Base-by-base conservation (phyloP, 37 sponge, comb jelly and placozoan genomes). In the Chondrilla cf. caribensis region DNA sequence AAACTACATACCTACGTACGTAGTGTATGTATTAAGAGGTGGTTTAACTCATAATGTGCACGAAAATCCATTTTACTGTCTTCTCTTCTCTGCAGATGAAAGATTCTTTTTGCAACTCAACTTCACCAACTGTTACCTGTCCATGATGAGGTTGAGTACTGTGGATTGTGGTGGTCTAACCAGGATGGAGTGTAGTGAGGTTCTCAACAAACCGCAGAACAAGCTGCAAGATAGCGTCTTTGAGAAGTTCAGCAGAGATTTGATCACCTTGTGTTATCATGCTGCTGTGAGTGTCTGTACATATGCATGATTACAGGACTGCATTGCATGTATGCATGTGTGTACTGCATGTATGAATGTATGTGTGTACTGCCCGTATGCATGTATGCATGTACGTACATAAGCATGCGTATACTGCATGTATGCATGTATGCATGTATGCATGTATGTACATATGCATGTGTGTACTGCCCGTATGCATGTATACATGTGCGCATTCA, bases 91-190 rank as follows among this genome's bases (percentile, higher is more conserved):
- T 39, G 43, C 44, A 73, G 76, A 73, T 36, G 76, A 73, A 22
- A 37, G 41, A 25, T 73, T 73, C 25, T 73, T 73, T 42, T 43
- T 73, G 41, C 76, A 73, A 25, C 41, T 73, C 24, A 43, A 73
- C 42, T 73, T 73, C 36, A 73, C 41, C 24, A 73, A 73, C 41
- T 73, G 76, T 43, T 73, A 73, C 44, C 76, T 73, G 22, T 8
- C 41, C 18, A 73, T 73, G 76, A 43, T 73, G 76, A 21, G 25
- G 25, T 40, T 73, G 21, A n/a, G 18, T 1, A 3, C 2, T 2
- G 44, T 73, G 2, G 2, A 18, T 15, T 73, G 76, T 40, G 25
- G 24, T 37, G n/a, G 18, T 37, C 41, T 19, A n/a, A 73, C 44
- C 18, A 73, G 76, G 25, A 21, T 21, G 76, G 44, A 6, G 15